A percentile compares a stretch with the other conserved stretches of the same genome.
Evolutionary conservation across 2,888 invertebrate genomes (phyloP).

Genomic region (Eledona agricola): DNA sequence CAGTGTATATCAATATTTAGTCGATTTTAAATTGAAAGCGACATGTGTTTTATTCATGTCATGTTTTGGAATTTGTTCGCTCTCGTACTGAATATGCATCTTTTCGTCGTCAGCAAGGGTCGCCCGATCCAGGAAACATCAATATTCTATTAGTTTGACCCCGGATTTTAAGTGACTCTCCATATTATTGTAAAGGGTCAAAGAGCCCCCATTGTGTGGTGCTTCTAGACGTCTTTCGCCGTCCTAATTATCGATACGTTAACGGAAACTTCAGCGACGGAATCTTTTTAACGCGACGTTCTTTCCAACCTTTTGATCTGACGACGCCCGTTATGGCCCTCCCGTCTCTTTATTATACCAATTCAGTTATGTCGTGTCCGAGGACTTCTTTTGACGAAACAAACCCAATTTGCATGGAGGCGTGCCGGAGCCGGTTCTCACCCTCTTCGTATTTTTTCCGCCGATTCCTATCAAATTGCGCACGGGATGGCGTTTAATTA

Average conservation of each 20-base stretch:
- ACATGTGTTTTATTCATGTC: conserved; percentile 25
- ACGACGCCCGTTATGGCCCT: conserved; percentile 34
- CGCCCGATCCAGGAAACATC: conserved; percentile 34
- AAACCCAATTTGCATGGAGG: conserved; percentile 47
- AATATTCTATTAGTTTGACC: conserved; percentile 43
- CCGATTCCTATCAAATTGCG: conserved; percentile 10
- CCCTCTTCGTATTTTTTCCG: not conserved
- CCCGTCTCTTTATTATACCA: conserved; percentile 45
- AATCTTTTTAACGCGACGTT: conserved; percentile 24
- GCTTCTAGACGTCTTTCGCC: conserved; percentile 4
- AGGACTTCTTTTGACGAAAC: conserved; percentile 52
- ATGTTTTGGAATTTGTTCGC: conserved; percentile 15
- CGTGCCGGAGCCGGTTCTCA: no score
- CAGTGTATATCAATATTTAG: conserved; percentile 10
- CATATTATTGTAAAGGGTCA: conserved; percentile 20
- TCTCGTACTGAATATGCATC: conserved; percentile 31
- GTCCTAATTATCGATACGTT: conserved; percentile 28
- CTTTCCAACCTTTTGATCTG: conserved; percentile 27
- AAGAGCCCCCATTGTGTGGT: conserved; percentile 20
- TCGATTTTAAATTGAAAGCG: conserved; percentile 24
- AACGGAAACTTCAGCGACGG: conserved; percentile 24
- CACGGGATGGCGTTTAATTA: conserved; percentile 16
- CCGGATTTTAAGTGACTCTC: conserved; percentile 24
- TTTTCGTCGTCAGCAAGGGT: conserved; percentile 22
- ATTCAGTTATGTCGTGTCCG: conserved; percentile 49